Base-by-base conservation (phyloP, 2,888 invertebrate genomes). In the Ditylenchus weischeri region DNA sequence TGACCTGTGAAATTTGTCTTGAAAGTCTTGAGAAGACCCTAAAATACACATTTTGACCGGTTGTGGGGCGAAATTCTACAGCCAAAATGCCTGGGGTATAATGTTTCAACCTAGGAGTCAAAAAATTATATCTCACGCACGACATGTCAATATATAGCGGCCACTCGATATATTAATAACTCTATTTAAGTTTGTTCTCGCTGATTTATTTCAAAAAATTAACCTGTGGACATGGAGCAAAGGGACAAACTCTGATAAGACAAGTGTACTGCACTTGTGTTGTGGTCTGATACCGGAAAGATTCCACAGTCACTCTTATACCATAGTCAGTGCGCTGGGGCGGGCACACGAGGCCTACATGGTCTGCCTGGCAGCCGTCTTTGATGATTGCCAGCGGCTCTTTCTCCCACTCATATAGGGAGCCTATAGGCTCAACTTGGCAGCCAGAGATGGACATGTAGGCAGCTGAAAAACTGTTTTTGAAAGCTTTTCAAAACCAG, bases 231-330 rank as follows among this genome's bases (percentile, higher is more conserved):
- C 83, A 83, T 6, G 76, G 74, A 4, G 76, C 74, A 65, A 79
- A 82, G 11, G 81, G 79, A 71, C 83, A 83, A 15, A 83, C 72
- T 50, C 83, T 65, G 18, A 83, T 74, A 11, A 83, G 72, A 68
- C 83, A 83, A 11, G 79, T 78, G 71, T 82, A 83, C 68, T 80
- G 79, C 11, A 83, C 76, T 54, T 81, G 78, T n/a, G 80, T 78
- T 8, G 83, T 82, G 19, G 80, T 78, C 68, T 83, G 83, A 64
- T 83, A 83, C 29, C 83, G 76, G 74, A 83, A 83, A n/a, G 83
- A 76, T 67, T 83, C 83, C 60, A 83, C 79, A 10, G 78, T 76
- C 29, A 83, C 80, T 64, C 78, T 65, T n/a, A 81, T 75, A 48
- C 83, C 83, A 68, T 74, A 79, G 54, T 82, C 80, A 0, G 79